A percentile compares a stretch with the other conserved stretches of the same genome.
Evolutionary conservation across 2,797 vertebrate species (phyloP).

Genomic region (Lutjanus argentimaculatus): DNA sequence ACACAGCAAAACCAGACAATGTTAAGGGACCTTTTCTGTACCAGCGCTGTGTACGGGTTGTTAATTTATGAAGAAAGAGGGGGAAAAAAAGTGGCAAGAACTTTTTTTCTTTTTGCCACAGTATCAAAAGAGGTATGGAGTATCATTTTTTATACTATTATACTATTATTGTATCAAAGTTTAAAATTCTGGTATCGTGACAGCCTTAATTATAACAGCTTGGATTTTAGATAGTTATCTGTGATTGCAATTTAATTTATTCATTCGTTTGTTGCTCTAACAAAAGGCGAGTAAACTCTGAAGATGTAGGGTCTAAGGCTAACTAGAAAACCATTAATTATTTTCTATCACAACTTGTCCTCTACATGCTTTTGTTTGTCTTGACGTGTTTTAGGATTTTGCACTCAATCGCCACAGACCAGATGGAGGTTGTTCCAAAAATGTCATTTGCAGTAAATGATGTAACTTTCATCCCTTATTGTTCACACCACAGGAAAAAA

Average conservation of each 20-base stretch:
- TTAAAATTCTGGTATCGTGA: no score
- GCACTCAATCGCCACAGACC: constrained; percentile 71
- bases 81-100: no score
- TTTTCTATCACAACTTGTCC: constrained; percentile 52
- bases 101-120: no score
- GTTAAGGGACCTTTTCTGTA: no score
- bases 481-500: constrained; percentile 54
- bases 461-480: constrained; percentile 71
- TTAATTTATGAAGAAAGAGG: no score
- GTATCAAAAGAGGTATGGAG: no score
- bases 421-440: constrained; percentile 79
- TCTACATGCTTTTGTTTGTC: constrained; percentile 59
- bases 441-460: constrained; percentile 76
- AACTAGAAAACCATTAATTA: constrained; percentile 35
- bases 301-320: not conserved
- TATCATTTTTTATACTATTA: no score
- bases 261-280: not conserved
- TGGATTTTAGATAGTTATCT: constrained; percentile 17
- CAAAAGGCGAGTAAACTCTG: not conserved
- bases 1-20: no score
- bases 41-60: no score
- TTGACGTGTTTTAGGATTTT: constrained; percentile 61
- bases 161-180: no score
- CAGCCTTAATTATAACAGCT: not conserved
- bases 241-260: constrained; percentile 19